Evolutionary conservation across 2,113 vertebrate genomes (phyloP).

Genomic region (Thamnophis sirtalis): DNA sequence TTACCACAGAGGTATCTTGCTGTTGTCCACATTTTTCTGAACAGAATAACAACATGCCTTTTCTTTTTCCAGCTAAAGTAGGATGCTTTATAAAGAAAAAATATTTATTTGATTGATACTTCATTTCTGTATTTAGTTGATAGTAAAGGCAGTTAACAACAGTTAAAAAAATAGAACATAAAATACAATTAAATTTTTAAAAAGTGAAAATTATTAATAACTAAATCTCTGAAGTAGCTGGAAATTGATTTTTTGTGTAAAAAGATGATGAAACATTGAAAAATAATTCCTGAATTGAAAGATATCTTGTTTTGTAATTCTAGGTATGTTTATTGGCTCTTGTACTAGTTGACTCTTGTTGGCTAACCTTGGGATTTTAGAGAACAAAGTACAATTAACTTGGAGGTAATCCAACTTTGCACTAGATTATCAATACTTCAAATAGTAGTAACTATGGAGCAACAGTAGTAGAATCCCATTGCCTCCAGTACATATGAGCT

Average conservation of each 20-base stretch:
- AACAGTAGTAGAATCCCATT: not conserved
- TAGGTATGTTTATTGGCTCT: not conserved
- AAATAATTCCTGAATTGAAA: not conserved
- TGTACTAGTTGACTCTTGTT: not conserved
- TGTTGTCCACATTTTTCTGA: not conserved
- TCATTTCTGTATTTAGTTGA: not conserved
- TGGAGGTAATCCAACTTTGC: not conserved
- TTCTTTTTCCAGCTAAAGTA: not conserved
- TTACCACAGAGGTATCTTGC: not conserved
- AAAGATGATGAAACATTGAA: not conserved
- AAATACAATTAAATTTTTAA: not conserved
- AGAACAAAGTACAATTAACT: not conserved
- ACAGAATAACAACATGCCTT: not conserved
- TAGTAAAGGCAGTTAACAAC: not conserved
- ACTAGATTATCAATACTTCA: not conserved
- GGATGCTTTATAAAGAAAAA: not conserved
- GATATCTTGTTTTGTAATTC: not conserved
- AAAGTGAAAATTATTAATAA: not conserved
- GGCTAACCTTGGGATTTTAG: not conserved
- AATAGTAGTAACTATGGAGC: not conserved
- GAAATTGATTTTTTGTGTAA: not conserved
- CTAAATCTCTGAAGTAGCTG: not conserved
- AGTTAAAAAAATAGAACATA: not conserved
- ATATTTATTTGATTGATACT: not conserved
- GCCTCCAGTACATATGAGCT: not conserved